Evolutionary conservation across 2,888 invertebrate genomes (phyloP).

Genomic region (Synanthedon tipuliformis): DNA sequence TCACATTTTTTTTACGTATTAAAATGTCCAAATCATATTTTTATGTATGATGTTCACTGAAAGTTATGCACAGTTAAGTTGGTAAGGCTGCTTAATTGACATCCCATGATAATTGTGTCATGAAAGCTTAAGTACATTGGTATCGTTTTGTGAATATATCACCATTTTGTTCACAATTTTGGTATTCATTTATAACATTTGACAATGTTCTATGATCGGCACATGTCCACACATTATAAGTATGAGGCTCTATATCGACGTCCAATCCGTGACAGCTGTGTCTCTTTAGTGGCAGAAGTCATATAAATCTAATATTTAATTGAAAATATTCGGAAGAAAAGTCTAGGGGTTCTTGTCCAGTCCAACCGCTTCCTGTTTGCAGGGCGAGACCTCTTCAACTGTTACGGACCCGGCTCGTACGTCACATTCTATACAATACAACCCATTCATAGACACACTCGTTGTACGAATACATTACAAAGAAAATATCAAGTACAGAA

Average conservation of each 20-base stretch:
- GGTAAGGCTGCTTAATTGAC: slow-evolving; percentile 64
- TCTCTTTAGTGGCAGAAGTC: slow-evolving; percentile 10
- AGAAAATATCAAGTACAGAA: slow-evolving; percentile 67
- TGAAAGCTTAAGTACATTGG: slow-evolving; percentile 10
- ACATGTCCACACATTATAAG: slow-evolving; percentile 46
- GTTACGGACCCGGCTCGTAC: too few relatives aligned
- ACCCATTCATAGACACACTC: slow-evolving; percentile 39
- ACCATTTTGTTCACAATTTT: neutral
- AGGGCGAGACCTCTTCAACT: too few relatives aligned
- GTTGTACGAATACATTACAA: slow-evolving; percentile 44
- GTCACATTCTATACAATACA: too few relatives aligned
- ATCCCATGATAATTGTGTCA: slow-evolving; percentile 41
- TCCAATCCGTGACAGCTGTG: slow-evolving; percentile 21
- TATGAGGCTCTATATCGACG: slow-evolving; percentile 21
- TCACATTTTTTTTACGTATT: slow-evolving; percentile 13
- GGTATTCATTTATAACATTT: neutral
- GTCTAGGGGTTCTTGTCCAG: neutral
- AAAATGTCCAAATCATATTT: slow-evolving; percentile 34
- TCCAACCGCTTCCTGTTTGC: too few relatives aligned
- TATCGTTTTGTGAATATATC: neutral
- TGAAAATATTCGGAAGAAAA: neutral
- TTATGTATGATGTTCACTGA: slow-evolving; percentile 33
- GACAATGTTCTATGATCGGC: slow-evolving; percentile 21
- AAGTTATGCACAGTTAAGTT: slow-evolving; percentile 37
- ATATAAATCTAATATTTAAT: slow-evolving; percentile 1